Base-by-base conservation (phyloP, 2,888 invertebrate species). In the Drosophila prostipennis region DNA sequence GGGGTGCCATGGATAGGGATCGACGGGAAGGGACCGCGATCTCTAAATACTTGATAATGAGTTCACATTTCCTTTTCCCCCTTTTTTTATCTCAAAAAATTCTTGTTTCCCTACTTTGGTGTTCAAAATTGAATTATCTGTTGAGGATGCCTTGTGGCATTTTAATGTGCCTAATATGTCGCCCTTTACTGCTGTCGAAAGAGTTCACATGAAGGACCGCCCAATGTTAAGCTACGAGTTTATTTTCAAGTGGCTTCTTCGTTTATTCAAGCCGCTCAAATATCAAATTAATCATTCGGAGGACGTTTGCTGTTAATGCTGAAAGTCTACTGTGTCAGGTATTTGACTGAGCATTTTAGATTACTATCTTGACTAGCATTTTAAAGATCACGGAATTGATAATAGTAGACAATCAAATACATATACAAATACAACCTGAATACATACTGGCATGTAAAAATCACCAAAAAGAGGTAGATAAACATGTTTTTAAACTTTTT, bases 151-250 rank as follows among this genome's bases (percentile, higher is more conserved):
- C 72, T 76, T 78, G 79, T 80, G 79, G 87, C 84, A 84, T 87
- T 87, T 84, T 87, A 87, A 85, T 85, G 85, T 84, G 81, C 75
- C 72, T 79, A 76, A 83, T 80, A 69, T 83, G 87, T 86, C 87
- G 77, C 82, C 71, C 74, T 69, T 64, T 57, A 19, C 42, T 39
- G 51, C 56, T 46, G 70, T 64, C 58, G 45, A 69, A 84, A 84
- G 81, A 87, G 87, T 84, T 87, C 78, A 79, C 75, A 59, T 54
- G 67, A 59, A 58, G 58, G 87, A 87, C 82, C 84, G 87, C 83
- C 83, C 81, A 60, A 51, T 51, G 61, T 32, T 42, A 54, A 23
- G 53, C 19, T 53, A 51, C 16, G 58, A 54, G 60, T 61, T 61
- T 46, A 61, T 65, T 36, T 60, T 80, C 67, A 78, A 80, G 86